A percentile compares a stretch with the other conserved stretches of the same genome.
Evolutionary conservation across 2,888 invertebrate species (phyloP).

Genomic region (Tyria jacobaeae): DNA sequence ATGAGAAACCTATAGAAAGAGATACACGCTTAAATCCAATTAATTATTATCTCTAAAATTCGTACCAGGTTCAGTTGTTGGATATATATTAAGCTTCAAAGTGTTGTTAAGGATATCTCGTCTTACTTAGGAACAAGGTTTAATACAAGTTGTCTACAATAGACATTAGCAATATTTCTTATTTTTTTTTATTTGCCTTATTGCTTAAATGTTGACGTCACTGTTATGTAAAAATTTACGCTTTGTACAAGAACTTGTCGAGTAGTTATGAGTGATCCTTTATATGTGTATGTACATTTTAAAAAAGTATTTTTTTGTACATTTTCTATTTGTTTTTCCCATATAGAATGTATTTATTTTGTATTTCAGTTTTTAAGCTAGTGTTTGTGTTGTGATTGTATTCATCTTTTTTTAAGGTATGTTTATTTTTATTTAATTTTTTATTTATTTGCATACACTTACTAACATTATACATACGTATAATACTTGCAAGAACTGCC

Average conservation of each 20-base stretch:
- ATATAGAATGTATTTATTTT: constrained; percentile 14
- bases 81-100: constrained; percentile 23
- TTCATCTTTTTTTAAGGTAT: constrained; percentile 54
- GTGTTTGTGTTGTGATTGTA: constrained; percentile 42
- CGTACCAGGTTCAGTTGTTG: constrained; percentile 27
- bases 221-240: neutral
- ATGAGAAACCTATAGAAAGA: constrained; percentile 26
- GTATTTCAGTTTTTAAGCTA: constrained; percentile 30
- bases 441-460: constrained; percentile 27
- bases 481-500: neutral
- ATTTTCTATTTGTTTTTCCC: constrained; percentile 19
- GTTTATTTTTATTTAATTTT: constrained; percentile 53
- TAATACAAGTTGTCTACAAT: constrained; percentile 16
- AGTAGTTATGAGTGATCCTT: too few species aligned
- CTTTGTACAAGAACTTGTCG: neutral
- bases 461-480: constrained; percentile 19
- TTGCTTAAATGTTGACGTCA: neutral
- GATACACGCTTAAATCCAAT: constrained; percentile 47
- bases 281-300: neutral
- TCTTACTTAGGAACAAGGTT: constrained; percentile 25
- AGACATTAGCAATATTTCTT: too few species aligned
- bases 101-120: constrained; percentile 28
- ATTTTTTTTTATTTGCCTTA: too few species aligned
- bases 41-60: constrained; percentile 43
- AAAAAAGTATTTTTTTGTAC: constrained; percentile 24